phyloP scores from a whole-genome alignment of 1,140 invertebrate species.

The Euura saliciscinereae region DNA sequence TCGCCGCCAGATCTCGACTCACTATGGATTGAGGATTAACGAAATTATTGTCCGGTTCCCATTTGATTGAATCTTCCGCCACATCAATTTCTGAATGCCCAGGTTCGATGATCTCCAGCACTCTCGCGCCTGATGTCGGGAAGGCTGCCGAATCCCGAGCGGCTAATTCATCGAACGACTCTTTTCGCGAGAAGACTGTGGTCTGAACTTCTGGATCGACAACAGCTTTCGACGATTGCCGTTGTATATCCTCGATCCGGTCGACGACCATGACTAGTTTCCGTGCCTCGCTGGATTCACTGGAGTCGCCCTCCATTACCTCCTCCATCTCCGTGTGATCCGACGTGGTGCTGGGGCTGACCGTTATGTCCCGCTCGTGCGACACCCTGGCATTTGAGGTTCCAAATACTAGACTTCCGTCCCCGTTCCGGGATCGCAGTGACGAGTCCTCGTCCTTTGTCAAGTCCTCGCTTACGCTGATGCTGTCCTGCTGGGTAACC shows the following conservation, averaged over 20 bases:
- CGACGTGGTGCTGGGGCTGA: slow-evolving; percentile 53
- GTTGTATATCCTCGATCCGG: slow-evolving; percentile 14
- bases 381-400: slow-evolving; percentile 36
- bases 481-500: slow-evolving; percentile 37
- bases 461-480: slow-evolving; percentile 48
- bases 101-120: slow-evolving; percentile 52
- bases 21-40: background rate
- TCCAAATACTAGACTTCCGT: slow-evolving; percentile 40
- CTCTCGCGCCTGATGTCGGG: slow-evolving; percentile 47
- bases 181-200: slow-evolving; percentile 27
- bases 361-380: slow-evolving; percentile 46
- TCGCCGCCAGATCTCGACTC: background rate
- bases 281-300: slow-evolving; percentile 29
- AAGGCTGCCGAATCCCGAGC: slow-evolving; percentile 16
- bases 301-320: slow-evolving; percentile 33
- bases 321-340: slow-evolving; percentile 49
- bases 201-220: slow-evolving; percentile 21
- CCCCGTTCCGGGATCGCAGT: slow-evolving; percentile 31
- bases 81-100: slow-evolving; percentile 31
- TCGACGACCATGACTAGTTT: slow-evolving; percentile 32
- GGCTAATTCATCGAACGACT: slow-evolving; percentile 17
- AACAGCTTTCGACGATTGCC: slow-evolving; percentile 20
- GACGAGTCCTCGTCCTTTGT: slow-evolving; percentile 51
- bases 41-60: slow-evolving; percentile 19
- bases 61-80: slow-evolving; percentile 46